phyloP scores from a whole-genome alignment of 2,797 vertebrate species.

The Numenius phaeopus region DNA sequence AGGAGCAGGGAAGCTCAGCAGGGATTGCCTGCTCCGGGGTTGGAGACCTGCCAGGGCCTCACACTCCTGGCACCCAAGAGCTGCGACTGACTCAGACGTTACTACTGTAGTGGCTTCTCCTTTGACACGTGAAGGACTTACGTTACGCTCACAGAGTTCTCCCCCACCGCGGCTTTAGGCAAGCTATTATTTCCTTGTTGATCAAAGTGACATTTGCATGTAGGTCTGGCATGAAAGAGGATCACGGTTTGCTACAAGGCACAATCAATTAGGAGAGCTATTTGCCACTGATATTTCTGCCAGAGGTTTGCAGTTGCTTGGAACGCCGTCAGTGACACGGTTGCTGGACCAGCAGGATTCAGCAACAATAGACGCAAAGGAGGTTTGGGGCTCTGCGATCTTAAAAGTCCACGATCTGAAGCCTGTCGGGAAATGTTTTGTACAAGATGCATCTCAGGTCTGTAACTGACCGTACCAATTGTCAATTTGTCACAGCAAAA shows the following conservation, averaged over 20 bases:
- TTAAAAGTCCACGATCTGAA: neutral
- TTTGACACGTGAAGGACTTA: neutral
- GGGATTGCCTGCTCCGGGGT: neutral
- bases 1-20: neutral
- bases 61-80: neutral
- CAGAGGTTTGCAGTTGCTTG: neutral
- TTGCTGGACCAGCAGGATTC: neutral
- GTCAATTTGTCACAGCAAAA: neutral
- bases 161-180: neutral
- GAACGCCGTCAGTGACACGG: neutral
- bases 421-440: neutral
- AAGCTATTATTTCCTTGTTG: neutral
- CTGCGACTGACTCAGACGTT: neutral
- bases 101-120: neutral
- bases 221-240: neutral
- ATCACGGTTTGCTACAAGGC: accelerated
- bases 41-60: neutral
- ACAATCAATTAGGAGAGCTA: neutral
- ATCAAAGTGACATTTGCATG: neutral
- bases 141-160: accelerated
- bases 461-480: neutral
- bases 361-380: neutral
- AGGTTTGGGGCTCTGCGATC: neutral
- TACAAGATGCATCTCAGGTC: neutral
- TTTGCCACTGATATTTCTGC: neutral